phyloP scores from a whole-genome alignment of 2,888 invertebrate genomes.

The Cephus sareptanus region DNA sequence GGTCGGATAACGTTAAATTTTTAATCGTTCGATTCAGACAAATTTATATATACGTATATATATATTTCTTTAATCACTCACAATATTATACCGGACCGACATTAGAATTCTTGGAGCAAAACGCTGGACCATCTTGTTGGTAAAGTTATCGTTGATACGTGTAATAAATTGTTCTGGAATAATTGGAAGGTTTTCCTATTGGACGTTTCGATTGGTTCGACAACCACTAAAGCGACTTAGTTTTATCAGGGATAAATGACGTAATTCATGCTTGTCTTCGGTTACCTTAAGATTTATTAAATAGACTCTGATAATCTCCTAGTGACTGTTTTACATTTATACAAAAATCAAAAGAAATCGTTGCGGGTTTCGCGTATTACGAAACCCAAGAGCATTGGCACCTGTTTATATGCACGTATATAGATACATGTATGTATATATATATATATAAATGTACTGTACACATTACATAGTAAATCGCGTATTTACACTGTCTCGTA shows the following conservation, averaged over 20 bases:
- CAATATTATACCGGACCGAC: neutral
- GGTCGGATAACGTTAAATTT: neutral
- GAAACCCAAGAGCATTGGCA: conserved; percentile 17
- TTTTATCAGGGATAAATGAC: conserved; percentile 8
- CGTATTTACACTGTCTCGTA: neutral
- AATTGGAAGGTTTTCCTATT: neutral
- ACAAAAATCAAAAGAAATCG: conserved; percentile 49
- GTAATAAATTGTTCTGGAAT: neutral
- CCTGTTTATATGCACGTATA: conserved; percentile 36
- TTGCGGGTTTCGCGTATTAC: neutral
- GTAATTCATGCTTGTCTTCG: conserved; percentile 3
- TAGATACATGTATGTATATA: neutral
- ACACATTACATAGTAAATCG: neutral
- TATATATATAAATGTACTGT: conserved; percentile 3
- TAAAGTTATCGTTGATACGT: neutral
- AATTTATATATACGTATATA: neutral
- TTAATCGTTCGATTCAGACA: neutral
- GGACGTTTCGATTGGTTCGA: neutral
- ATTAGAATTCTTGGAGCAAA: neutral
- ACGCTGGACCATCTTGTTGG: neutral
- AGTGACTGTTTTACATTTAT: conserved; percentile 55
- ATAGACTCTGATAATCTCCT: conserved; percentile 48
- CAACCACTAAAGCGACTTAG: conserved; percentile 48
- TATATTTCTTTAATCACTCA: neutral
- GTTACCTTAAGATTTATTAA: conserved; percentile 47